phyloP scores from a whole-genome alignment of 1,140 invertebrate species.

The Drosophila tristis region DNA sequence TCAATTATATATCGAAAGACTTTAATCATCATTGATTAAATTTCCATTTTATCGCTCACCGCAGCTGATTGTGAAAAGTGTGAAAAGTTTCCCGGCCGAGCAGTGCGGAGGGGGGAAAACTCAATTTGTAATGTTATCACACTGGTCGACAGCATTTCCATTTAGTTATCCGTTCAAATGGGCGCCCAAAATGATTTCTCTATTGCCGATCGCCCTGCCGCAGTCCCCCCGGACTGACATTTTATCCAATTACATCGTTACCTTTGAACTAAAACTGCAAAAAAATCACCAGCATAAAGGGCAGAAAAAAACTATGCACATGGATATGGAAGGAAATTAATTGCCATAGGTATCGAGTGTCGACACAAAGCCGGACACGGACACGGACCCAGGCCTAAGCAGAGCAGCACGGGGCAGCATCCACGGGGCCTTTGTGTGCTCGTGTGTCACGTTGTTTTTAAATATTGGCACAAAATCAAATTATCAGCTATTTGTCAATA shows the following conservation, averaged over 20 bases:
- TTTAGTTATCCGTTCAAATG: slow-evolving; percentile 8
- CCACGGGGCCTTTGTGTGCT: slow-evolving; percentile 18
- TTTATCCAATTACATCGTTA: slow-evolving; percentile 40
- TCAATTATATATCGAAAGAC: slow-evolving; percentile 32
- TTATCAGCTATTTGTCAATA: slow-evolving; percentile 82
- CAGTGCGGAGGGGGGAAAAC: slow-evolving; percentile 6
- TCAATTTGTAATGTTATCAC: slow-evolving; percentile 40
- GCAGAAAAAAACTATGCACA: slow-evolving; percentile 9
- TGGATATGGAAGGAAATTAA: slow-evolving; percentile 15
- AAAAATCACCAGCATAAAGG: slow-evolving; percentile 13
- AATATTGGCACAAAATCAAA: slow-evolving; percentile 81
- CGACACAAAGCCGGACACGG: too few species aligned
- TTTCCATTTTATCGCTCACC: slow-evolving; percentile 32
- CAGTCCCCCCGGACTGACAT: slow-evolving; percentile 10
- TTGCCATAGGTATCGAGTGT: slow-evolving; percentile 1
- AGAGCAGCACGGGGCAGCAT: too few species aligned
- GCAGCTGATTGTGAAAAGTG: slow-evolving; percentile 36
- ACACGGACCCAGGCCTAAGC: slow-evolving; percentile 1
- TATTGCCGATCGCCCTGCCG: neutral
- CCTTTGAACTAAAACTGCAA: slow-evolving; percentile 27
- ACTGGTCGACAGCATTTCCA: slow-evolving; percentile 15
- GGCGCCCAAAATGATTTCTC: slow-evolving; percentile 18
- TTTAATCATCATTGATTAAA: slow-evolving; percentile 43
- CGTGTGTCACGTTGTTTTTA: slow-evolving; percentile 62
- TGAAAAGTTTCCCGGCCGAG: slow-evolving; percentile 16